These are phyloP conservation scores for Pemphredon lugubris DNA, from an alignment of 2,888 invertebrate genomes.

Conservation along the genomic window DNA sequence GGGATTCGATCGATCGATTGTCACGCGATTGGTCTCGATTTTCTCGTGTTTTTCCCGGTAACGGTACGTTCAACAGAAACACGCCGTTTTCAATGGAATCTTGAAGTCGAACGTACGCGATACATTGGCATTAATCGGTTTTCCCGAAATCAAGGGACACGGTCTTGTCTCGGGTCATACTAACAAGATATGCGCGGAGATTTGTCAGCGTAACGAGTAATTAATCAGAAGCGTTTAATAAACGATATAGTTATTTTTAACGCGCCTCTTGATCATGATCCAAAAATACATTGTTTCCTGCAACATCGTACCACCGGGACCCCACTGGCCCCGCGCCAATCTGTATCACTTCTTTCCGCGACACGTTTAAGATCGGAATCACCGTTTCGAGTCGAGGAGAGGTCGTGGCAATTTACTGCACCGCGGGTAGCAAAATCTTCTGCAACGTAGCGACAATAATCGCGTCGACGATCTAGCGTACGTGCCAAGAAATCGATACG, in stretches of 20 bases:
- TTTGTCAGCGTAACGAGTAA: no score
- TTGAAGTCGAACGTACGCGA: no score
- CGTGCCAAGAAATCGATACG: slow-evolving; percentile 41
- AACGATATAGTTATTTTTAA: no score
- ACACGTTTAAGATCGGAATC: slow-evolving; percentile 47
- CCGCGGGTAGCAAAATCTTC: slow-evolving; percentile 49
- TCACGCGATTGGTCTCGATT: not conserved
- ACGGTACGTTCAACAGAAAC: no score
- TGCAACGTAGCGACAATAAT: slow-evolving; percentile 46
- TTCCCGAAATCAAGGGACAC: no score
- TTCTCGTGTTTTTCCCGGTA: not conserved
- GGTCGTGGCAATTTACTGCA: slow-evolving; percentile 54
- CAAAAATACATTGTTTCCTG: not conserved
- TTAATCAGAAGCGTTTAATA: no score
- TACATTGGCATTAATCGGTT: no score
- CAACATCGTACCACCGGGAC: slow-evolving; percentile 11
- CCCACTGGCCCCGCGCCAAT: slow-evolving; percentile 41
- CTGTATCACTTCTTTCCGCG: slow-evolving; percentile 52
- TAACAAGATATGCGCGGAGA: no score
- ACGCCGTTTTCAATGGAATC: no score
- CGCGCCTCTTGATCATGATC: no score
- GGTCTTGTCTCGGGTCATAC: no score
- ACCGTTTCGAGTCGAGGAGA: slow-evolving; percentile 46
- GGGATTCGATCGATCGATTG: slow-evolving; percentile 6
- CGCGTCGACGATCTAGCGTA: slow-evolving; percentile 21